Conservation (phyloP, 37 sponge, comb jelly and placozoan species). For the Halisarca cf. caerulea region DNA sequence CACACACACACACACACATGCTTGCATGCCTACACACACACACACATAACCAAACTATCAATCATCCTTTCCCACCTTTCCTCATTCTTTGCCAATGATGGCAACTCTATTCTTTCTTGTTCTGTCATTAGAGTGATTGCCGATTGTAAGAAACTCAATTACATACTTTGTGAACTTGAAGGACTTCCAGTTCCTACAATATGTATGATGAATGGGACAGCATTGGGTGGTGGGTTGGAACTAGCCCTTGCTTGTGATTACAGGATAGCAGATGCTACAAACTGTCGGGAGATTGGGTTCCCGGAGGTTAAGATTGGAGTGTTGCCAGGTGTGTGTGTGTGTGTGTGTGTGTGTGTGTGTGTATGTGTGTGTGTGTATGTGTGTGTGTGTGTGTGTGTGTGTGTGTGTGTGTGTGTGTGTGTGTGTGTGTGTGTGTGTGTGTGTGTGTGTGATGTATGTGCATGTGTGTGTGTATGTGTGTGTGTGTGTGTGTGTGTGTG, state of each 20-base stretch:
- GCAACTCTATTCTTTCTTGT: no score
- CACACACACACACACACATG: no score
- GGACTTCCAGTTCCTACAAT: constrained; percentile 60
- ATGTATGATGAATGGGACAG: constrained; percentile 52
- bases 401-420: constrained; percentile 2
- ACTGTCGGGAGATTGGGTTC: constrained; percentile 54
- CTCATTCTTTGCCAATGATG: no score
- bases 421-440: no score
- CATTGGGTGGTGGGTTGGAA: constrained; percentile 71
- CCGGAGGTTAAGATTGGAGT: constrained; percentile 71
- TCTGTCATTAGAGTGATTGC: constrained; percentile 40
- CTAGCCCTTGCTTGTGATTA: constrained; percentile 69
- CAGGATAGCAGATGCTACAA: constrained; percentile 41
- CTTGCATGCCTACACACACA: no score
- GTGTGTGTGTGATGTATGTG: no score
- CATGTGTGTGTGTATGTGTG: no score
- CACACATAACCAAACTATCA: no score
- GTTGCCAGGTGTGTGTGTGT: constrained; percentile 55
- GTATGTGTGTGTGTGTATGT: neutral
- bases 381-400: neutral
- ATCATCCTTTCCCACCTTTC: no score
- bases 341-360: neutral
- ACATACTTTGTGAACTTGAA: constrained; percentile 50
- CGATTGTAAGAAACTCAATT: constrained; percentile 20
- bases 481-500: no score